phyloP scores from a whole-genome alignment of 2,888 invertebrate species.

The Gastracanthus pulcherrimus region DNA sequence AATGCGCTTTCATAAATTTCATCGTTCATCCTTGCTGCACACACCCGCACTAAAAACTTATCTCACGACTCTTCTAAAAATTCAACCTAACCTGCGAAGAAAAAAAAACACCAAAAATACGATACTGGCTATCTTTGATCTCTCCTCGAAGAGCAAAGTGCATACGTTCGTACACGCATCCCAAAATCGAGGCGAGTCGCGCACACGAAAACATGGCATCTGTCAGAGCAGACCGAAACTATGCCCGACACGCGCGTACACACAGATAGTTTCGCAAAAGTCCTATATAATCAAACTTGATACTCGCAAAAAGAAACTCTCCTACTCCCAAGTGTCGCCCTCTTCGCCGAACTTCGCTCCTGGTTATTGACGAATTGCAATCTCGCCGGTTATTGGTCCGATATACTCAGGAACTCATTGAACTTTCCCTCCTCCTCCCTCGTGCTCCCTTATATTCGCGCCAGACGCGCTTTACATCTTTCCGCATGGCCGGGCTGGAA shows the following conservation, averaged over 20 bases:
- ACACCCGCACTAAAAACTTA: no score
- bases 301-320: conserved; percentile 1
- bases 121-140: conserved; percentile 34
- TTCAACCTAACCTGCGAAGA: neutral
- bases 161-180: no score
- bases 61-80: no score
- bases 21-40: no score
- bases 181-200: no score
- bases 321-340: neutral
- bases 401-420: conserved; percentile 3
- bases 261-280: conserved; percentile 16
- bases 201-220: conserved; percentile 48
- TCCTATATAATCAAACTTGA: conserved; percentile 2
- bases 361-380: conserved; percentile 28
- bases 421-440: neutral
- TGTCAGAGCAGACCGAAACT: conserved; percentile 21
- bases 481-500: neutral
- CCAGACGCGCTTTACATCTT: conserved; percentile 22
- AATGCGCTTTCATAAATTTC: no score
- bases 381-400: conserved; percentile 15
- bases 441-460: conserved; percentile 1
- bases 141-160: conserved; percentile 13
- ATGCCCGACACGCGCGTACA: neutral
- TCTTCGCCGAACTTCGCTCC: neutral
- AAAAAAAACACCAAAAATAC: neutral